A percentile compares a stretch with the other conserved stretches of the same genome.
These are phyloP conservation scores for Cydia fagiglandana DNA, from an alignment of 1,140 invertebrate species.

Conservation along the genomic window DNA sequence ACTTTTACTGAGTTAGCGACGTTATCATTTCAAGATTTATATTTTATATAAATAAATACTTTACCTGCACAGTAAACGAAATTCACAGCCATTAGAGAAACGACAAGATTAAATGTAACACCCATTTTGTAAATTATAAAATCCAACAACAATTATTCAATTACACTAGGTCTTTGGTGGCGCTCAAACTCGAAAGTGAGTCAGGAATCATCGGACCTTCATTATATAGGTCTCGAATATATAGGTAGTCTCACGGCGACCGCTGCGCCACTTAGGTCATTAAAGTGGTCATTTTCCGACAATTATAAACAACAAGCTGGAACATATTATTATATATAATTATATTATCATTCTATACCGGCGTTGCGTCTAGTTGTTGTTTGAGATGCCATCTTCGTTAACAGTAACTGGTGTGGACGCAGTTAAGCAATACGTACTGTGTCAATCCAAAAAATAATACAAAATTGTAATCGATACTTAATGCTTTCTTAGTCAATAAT, in stretches of 20 bases:
- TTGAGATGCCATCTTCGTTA: not conserved
- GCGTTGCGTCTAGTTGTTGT: not conserved
- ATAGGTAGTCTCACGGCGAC: slow-evolving; percentile 4
- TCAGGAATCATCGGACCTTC: not conserved
- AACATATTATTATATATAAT: slow-evolving; percentile 6
- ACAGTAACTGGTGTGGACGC: not conserved
- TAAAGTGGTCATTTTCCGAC: slow-evolving; percentile 8
- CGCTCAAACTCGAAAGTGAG: slow-evolving; percentile 9
- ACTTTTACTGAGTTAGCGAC: no score
- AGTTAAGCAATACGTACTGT: not conserved
- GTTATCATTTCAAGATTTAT: no score
- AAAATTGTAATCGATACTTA: no score
- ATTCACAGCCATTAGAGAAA: slow-evolving; percentile 1
- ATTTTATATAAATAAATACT: not conserved
- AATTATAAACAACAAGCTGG: not conserved
- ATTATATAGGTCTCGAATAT: slow-evolving; percentile 3
- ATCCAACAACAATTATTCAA: not conserved
- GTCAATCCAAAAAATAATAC: not conserved
- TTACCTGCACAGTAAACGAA: slow-evolving; percentile 24
- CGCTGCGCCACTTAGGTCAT: slow-evolving; percentile 11
- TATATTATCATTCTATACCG: not conserved
- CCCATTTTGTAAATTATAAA: slow-evolving; percentile 18
- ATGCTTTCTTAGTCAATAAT: no score
- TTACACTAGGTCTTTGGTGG: slow-evolving; percentile 18
- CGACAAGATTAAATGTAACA: not conserved